Evolutionary conservation across 92 coral and sea anemone species (phyloP), one percentile per base, ranked within the genome.

Genomic region (Porites lobata): DNA sequence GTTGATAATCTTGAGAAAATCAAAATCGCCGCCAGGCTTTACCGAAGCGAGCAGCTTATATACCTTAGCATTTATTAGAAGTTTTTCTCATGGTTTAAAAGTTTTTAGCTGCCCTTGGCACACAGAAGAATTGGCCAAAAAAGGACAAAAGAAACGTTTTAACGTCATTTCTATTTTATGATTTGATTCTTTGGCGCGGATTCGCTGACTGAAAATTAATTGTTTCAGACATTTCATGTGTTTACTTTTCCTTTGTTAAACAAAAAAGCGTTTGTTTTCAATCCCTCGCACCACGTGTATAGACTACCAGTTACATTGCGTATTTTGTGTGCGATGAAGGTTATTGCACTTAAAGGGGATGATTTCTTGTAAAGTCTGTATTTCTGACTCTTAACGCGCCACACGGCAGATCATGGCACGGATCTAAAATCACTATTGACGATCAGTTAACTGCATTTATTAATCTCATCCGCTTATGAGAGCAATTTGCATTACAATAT

Each of bases 201-300:
- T 56, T 56, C 77, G 50, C 47, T 32, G 59, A 54, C 26, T 26
- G 20, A 82, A 21, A 75, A 84, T 76, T 32, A 66, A 61, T 78
- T 65, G 82, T 76, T 66, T 24, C 9, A 52, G 75, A 85, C 78
- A 47, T 75, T 75, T 85, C 51, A 69, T 57, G 15, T 85, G 67
- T 85, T 85, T 85, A 77, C 84, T 77, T 85, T 85, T 77, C 84
- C 50, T 85, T 85, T 85, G 89, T 85, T 75, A 14, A 10, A 14
- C 24, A 0, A 32, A 18, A 69, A 63, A 77, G 67, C 83, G 6
- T 38, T 38, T 38, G 47, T 84, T 63, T 72, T 61, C n/a, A 17
- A 65, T 65, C 69, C 18, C 24, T 6, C 64, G 9, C 47, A 84
- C 67, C 87, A 84, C 87, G 80, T 84, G 87, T 47, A 72, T 21